These are phyloP conservation scores for Acanthisitta chloris DNA, from an alignment of 2,113 vertebrate species.

Conservation along the genomic window DNA sequence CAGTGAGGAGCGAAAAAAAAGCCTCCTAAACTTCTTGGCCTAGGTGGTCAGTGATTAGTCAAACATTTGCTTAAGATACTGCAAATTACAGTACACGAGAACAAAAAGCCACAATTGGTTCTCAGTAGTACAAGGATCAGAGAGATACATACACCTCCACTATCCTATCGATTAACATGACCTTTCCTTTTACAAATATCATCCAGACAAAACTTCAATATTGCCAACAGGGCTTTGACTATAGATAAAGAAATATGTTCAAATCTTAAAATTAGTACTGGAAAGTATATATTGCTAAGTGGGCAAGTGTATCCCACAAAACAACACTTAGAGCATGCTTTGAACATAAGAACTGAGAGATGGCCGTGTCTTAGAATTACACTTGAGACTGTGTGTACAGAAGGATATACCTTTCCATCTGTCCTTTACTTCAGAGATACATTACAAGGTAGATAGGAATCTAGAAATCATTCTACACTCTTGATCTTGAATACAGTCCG, in stretches of 20 bases:
- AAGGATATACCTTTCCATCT: neutral
- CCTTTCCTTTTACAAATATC: neutral
- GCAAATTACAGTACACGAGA: neutral
- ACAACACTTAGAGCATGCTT: neutral
- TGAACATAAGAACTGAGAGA: neutral
- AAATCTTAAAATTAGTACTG: neutral
- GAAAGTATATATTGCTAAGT: neutral
- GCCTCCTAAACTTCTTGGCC: neutral
- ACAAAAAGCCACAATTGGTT: neutral
- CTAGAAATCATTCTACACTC: neutral
- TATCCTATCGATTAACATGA: neutral
- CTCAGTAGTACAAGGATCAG: slow-evolving; percentile 47
- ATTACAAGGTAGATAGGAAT: neutral
- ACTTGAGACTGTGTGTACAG: neutral
- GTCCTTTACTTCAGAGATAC: neutral
- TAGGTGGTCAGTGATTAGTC: neutral
- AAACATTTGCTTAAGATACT: slow-evolving; percentile 3
- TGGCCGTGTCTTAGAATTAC: neutral
- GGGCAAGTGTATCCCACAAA: neutral
- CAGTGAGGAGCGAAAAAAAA: neutral
- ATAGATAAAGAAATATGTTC: neutral
- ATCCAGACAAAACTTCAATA: neutral
- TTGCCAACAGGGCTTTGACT: neutral
- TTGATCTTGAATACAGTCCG: neutral
- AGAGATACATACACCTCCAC: neutral